Base-by-base conservation (phyloP, 2,888 invertebrate species). In the Allolobophora icterica region DNA sequence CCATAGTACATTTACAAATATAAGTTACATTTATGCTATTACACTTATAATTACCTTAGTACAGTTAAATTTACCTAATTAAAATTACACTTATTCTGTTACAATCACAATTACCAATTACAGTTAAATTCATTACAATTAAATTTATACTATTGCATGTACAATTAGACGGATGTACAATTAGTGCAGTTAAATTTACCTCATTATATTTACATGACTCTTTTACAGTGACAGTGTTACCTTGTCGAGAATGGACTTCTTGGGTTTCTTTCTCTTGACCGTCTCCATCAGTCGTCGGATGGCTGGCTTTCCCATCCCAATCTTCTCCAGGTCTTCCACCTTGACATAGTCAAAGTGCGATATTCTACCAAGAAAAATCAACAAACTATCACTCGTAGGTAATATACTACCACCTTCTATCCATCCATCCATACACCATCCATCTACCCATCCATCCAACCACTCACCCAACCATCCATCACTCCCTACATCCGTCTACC, bases 281-380 rank as follows among this genome's bases (percentile, higher is more conserved):
- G 98, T 97, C 95, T 99, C 99, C 94, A 99, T 96, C 30, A 99
- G 96, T 91, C 99, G 96, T 71, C 99, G 96, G 8, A 98, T 97
- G 6, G 98, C 99, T 91, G 99, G 99, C 95, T 98, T 98, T 90
- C 98, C 98, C 94, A 99, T 96, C 3, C 99, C 99, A 94, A 99
- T 97, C 94, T 97, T 97, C 94, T 98, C 98, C 94, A 99, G 96
- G 96, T 99, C 99, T 92, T 98, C 98, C 0, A 97, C 96, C 94
- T 97, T 97, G n/a, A 99, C 99, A 96, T 98, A 98, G 94, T 99
- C 98, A 95, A 99, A 99, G 96, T 99, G 99, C 91, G 98, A 97
- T 94, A 99, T 95, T 94, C 98, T 96, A 83, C 30, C 45, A 35
- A 42, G 17, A 91, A 6, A 58, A n/a, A 71, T 71, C 52, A 71